Conservation (phyloP, 1,140 invertebrate genomes). For the Drosophila bifasciata region DNA sequence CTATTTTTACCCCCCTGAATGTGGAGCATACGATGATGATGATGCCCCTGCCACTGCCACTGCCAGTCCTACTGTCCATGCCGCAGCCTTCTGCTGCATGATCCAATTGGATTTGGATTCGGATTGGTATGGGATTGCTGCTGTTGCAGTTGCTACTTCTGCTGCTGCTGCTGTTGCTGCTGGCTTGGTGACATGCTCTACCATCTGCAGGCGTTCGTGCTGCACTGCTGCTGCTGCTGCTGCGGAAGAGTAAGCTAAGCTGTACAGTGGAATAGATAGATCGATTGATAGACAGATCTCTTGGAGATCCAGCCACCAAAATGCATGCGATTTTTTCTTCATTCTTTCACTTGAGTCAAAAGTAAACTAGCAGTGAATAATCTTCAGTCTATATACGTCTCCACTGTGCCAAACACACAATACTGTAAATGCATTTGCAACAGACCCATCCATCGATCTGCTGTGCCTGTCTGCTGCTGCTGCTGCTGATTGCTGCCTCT, state of each 20-base stretch:
- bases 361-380: too few species aligned
- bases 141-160: conserved; percentile 8
- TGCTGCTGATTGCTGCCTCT: conserved; percentile 14
- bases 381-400: too few species aligned
- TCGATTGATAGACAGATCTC: too few species aligned
- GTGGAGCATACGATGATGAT: conserved; percentile 32
- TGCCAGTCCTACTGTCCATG: too few species aligned
- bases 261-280: too few species aligned
- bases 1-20: conserved; percentile 35
- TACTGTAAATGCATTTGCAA: conserved; percentile 1
- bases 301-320: too few species aligned
- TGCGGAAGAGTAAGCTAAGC: too few species aligned
- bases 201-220: conserved; percentile 27
- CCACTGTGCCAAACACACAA: conserved; percentile 29
- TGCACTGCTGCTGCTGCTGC: conserved; percentile 1
- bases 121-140: conserved; percentile 17
- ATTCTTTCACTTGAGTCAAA: too few species aligned
- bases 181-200: conserved; percentile 31
- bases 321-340: too few species aligned
- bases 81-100: conserved; percentile 7
- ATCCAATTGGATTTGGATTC: not conserved
- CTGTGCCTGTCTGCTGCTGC: not conserved
- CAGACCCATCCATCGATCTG: conserved; percentile 47
- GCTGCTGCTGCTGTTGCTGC: conserved; percentile 2
- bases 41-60: not conserved